Conservation (phyloP, 2,888 invertebrate species). For the Tuberolachnus salignus region DNA sequence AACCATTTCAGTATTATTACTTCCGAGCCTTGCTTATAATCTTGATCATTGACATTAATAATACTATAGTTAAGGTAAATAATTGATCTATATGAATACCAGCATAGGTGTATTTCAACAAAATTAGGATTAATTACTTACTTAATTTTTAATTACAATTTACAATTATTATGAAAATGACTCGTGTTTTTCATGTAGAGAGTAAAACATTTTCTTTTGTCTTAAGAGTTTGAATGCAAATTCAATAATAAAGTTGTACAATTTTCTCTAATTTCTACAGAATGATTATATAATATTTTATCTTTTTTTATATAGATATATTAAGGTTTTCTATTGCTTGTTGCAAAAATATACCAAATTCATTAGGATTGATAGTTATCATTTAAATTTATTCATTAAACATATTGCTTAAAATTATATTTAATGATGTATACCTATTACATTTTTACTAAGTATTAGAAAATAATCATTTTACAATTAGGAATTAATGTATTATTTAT, state of each 20-base stretch:
- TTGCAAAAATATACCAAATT: background rate
- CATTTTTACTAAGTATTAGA: constrained; percentile 20
- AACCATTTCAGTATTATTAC: background rate
- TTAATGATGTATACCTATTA: constrained; percentile 34
- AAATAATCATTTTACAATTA: constrained; percentile 29
- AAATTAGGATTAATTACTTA: background rate
- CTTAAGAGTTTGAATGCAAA: background rate
- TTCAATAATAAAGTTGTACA: background rate
- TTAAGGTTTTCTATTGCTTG: constrained; percentile 1
- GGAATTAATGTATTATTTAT: constrained; percentile 35
- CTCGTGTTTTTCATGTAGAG: background rate
- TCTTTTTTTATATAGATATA: constrained; percentile 9
- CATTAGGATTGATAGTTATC: constrained; percentile 30
- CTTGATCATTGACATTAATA: constrained; percentile 16
- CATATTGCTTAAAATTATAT: constrained; percentile 30
- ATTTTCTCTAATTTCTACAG: background rate
- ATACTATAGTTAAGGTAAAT: background rate
- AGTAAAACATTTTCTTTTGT: background rate
- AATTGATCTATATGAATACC: background rate
- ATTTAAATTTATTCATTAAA: constrained; percentile 9
- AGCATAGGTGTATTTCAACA: background rate
- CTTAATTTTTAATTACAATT: background rate
- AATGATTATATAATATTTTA: constrained; percentile 13
- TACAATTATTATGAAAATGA: background rate
- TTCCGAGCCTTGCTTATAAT: constrained; percentile 24